phyloP scores from a whole-genome alignment of 1,140 invertebrate species.

The Pseudomyrmex flavicornis region DNA sequence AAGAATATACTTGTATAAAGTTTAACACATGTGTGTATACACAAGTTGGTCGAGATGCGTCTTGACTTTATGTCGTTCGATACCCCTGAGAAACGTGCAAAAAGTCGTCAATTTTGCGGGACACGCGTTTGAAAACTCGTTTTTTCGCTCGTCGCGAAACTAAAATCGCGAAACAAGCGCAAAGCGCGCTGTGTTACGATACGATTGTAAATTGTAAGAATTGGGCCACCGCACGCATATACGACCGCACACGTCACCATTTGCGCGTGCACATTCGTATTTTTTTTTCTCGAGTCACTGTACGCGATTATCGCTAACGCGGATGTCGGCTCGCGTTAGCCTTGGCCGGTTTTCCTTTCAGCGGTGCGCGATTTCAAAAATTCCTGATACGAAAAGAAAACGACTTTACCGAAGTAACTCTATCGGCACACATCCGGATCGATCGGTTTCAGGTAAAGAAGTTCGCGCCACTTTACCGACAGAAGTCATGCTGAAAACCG shows the following conservation, averaged over 20 bases:
- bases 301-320: slow-evolving; percentile 82
- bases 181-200: slow-evolving; percentile 75
- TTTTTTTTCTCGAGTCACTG: slow-evolving; percentile 75
- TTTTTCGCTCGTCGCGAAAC: slow-evolving; percentile 3
- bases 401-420: neutral
- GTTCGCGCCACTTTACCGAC: neutral
- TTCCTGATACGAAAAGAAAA: neutral
- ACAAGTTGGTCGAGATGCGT: neutral
- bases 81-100: neutral
- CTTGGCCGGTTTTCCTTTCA: slow-evolving; percentile 84
- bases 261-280: neutral
- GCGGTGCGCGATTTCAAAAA: slow-evolving; percentile 47
- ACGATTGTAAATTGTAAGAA: slow-evolving; percentile 82
- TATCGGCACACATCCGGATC: too few relatives aligned
- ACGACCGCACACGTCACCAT: too few relatives aligned
- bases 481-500: neutral
- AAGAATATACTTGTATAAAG: neutral
- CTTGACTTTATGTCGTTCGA: neutral
- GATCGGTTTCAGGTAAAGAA: slow-evolving; percentile 25
- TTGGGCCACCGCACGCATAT: slow-evolving; percentile 76
- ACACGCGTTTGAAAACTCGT: neutral
- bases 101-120: slow-evolving; percentile 42
- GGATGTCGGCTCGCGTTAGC: slow-evolving; percentile 84
- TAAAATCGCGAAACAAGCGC: slow-evolving; percentile 52
- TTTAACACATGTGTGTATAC: neutral